Evolutionary conservation across 2,113 vertebrate species (phyloP).

Genomic region (Mus musculus): GRCm39 chr1:84910501-84911000

Average conservation of each 20-base stretch:
- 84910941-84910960: not conserved
- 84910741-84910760: not conserved
- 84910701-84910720: not conserved
- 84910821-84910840: not conserved
- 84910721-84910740: not conserved
- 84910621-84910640: not conserved
- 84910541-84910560: not conserved
- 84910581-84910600: not conserved
- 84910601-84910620: not conserved
- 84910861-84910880: not conserved
- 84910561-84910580: not conserved
- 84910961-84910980: not conserved
- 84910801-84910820: no score
- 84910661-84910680: not conserved
- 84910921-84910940: not conserved
- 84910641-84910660: not conserved
- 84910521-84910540: not conserved
- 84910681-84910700: no score
- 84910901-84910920: not conserved
- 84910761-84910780: not conserved
- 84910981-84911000: not conserved
- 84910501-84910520: not conserved
- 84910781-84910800: not conserved
- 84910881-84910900: no score
- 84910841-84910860: not conserved